Evolutionary conservation across 2,113 vertebrate genomes (phyloP), one percentile per base, ranked within the genome.

Genomic region (Nibea albiflora): DNA sequence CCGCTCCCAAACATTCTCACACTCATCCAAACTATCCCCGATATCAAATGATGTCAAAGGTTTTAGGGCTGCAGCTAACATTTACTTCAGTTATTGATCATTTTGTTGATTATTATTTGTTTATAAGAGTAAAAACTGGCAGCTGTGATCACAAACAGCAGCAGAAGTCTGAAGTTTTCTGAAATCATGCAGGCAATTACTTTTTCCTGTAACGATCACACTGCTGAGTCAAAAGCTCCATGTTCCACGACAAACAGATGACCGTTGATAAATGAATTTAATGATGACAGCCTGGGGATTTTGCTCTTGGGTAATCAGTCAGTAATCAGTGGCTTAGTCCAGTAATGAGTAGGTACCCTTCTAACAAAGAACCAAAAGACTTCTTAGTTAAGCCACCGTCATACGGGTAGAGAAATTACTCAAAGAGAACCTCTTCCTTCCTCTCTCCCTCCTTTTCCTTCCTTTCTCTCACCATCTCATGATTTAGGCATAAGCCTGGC

Each of bases 361-460:
- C 15, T 5, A 73, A 17, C 14, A 70, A 46, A 44, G 35, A 66
- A 50, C 26, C 42, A 52, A 61, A 4, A 52, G 3, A 14, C 61
- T 15, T 52, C 35, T 54, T 15, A 24, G 12, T 79, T 47, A 39
- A 39, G 16, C 4, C 11, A 47, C 26, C 50, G 35, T 52, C 10
- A 15, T 35, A 9, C 31, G 5, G 11, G 11, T 2, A 54, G 20
- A 73, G 26, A 75, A 58, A 68, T 15, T 58, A 54, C 10, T 66
- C 44, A 62, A 28, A 57, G 26, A 81, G 16, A 53, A 64, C 73
- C 80, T 78, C 74, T 87, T 87, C 80, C 83, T 87, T 89, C 78
- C 81, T 72, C 28, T 39, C 47, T 11, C 70, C 68, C 52, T 46
- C 24, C 14, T 31, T 68, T 72, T 68, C 82, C 82, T 88, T 84